Evolutionary conservation across 2,113 vertebrate species (phyloP).

Genomic region (Rhabdomys dilectus): DNA sequence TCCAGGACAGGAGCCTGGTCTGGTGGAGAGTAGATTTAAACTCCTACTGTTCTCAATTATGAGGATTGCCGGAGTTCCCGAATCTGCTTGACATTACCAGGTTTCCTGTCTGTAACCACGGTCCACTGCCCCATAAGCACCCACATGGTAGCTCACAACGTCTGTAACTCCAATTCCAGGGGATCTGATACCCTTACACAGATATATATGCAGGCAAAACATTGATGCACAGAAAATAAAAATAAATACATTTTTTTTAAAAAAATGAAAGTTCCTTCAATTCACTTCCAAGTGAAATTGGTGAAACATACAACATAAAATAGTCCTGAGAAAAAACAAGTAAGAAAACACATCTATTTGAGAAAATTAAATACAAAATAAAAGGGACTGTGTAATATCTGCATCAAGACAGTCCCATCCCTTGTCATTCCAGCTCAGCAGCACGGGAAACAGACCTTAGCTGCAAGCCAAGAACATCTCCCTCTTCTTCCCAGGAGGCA

Average conservation of each 20-base stretch:
- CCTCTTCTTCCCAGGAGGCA: neutral
- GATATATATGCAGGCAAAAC: too few species aligned
- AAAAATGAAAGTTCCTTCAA: neutral
- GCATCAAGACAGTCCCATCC: neutral
- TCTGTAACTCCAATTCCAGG: too few species aligned
- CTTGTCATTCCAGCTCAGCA: neutral
- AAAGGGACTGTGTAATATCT: neutral
- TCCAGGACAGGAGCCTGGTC: too few species aligned
- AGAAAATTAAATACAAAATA: constrained; percentile 22
- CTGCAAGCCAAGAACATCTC: neutral
- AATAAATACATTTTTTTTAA: neutral
- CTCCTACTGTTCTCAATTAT: too few species aligned
- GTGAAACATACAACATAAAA: neutral
- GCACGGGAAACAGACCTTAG: neutral
- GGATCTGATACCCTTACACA: too few species aligned
- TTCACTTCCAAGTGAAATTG: neutral
- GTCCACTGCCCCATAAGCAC: too few species aligned
- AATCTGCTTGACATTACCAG: too few species aligned
- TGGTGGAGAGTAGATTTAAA: too few species aligned
- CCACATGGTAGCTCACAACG: too few species aligned
- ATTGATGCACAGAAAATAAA: neutral
- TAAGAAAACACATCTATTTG: constrained; percentile 18
- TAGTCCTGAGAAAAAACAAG: neutral
- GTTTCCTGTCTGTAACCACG: too few species aligned
- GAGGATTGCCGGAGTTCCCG: too few species aligned